Evolutionary conservation across 2,797 vertebrate genomes (phyloP), one percentile per base, ranked within the genome.

Genomic region (Poeciliopsis paucimaculata): DNA sequence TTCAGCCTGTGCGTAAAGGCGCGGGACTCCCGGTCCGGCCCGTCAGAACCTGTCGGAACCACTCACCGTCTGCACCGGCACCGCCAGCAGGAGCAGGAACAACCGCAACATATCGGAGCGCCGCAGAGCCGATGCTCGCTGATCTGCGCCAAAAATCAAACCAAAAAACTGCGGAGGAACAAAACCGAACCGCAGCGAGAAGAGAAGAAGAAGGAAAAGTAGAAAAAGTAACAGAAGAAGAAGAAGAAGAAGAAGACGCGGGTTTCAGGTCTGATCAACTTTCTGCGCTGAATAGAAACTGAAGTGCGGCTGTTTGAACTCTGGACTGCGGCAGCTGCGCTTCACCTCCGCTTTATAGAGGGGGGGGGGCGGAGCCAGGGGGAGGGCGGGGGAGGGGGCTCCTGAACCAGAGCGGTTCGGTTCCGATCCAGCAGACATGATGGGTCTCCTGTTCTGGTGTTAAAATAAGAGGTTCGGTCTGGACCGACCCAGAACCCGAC

Each of bases 21-120:
- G 84, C 86, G 15, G 10, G 11, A 26, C 31, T 55, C 34, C 41
- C 41, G 41, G 41, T 43, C 41, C 41, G 41, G 41, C 2, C 41
- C 9, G 49, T 2, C 11, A 16, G 34, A 15, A 20, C 26, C 28
- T 12, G 16, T 20, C 18, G 0, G 62, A n/a, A 73, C 13, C 47
- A 96, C 96, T 96, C 89, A 96, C 96, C 95, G 86, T 79, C 46
- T 82, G 91, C 41, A 80, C 86, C 3, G 87, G 86, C 4, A 94
- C 77, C 16, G 95, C 73, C 57, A 95, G 72, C 34, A 95, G 86
- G 71, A 95, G 60, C 76, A 93, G 84, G 0, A 94, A 79, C n/a
- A 89, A 45, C 41, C 83, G 85, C 88, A 93, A 87, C 96, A 96
- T 96, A 75, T 75, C 53, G 68, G 71, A 68, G 78, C 73, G 79